These are phyloP conservation scores for Sesia apiformis DNA, from an alignment of 2,888 invertebrate species.

Conservation along the genomic window DNA sequence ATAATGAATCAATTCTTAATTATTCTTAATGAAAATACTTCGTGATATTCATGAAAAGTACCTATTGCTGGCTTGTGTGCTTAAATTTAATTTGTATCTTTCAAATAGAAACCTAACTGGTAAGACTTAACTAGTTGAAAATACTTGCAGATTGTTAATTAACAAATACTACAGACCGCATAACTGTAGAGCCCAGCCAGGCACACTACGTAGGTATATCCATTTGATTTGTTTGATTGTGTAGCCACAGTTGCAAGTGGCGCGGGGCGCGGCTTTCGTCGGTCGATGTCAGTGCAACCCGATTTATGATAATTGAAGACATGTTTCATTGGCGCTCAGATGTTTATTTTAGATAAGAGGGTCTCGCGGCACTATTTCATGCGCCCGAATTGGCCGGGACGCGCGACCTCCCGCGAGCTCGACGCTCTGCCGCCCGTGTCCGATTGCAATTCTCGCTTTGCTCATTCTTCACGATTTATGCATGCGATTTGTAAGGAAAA, in stretches of 20 bases:
- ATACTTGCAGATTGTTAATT: no score
- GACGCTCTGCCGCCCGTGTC: conserved; percentile 34
- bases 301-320: conserved; percentile 75
- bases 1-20: no score
- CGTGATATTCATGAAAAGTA: no score
- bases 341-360: conserved; percentile 73
- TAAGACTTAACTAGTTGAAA: no score
- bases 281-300: conserved; percentile 56
- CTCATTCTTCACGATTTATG: conserved; percentile 55
- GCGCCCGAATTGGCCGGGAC: conserved; percentile 59
- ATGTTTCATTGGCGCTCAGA: conserved; percentile 70
- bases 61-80: no score
- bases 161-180: no score
- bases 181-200: no score
- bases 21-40: no score
- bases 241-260: conserved; percentile 31
- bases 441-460: conserved; percentile 51
- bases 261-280: conserved; percentile 56
- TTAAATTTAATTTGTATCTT: no score
- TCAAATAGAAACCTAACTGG: no score
- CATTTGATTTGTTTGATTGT: conserved; percentile 39
- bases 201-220: no score
- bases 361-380: conserved; percentile 67
- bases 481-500: conserved; percentile 47
- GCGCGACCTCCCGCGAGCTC: conserved; percentile 60